Percentiles rank a stretch among this genome's conserved stretches.
Evolutionary conservation across 2,113 vertebrate genomes (phyloP).

Genomic region (Rynchops niger): DNA sequence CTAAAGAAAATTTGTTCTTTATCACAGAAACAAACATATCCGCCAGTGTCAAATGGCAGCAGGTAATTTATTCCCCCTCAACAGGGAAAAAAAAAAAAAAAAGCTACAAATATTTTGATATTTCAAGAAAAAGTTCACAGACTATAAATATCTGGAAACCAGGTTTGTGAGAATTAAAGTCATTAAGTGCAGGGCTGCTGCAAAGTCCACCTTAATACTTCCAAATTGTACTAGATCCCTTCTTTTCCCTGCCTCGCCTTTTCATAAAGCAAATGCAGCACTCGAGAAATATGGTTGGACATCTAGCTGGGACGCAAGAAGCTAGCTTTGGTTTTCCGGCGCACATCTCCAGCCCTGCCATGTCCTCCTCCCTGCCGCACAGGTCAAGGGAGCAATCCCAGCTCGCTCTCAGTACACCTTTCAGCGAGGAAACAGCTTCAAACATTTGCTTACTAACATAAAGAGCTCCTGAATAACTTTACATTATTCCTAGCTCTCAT

Average conservation of each 20-base stretch:
- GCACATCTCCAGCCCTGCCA: not conserved
- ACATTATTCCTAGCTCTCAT: not conserved
- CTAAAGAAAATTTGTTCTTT: constrained; percentile 26
- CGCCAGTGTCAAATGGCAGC: not conserved
- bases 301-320: not conserved
- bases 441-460: not conserved
- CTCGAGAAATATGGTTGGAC: not conserved
- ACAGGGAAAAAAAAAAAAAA: not conserved
- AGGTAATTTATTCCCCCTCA: not conserved
- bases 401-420: not conserved
- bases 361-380: not conserved
- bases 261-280: not conserved
- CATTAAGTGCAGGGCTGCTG: not conserved
- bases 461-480: not conserved
- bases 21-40: not conserved
- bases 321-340: not conserved
- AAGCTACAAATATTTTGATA: constrained; percentile 37
- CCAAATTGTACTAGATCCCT: not conserved
- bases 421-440: not conserved
- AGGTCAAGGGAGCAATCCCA: not conserved
- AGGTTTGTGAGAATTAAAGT: not conserved
- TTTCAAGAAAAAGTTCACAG: constrained; percentile 38
- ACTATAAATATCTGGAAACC: not conserved
- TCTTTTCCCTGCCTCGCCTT: not conserved
- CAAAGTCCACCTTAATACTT: constrained; percentile 7